phyloP scores from a whole-genome alignment of 92 coral and sea anemone species.

The Hydrozoanthus gracilis region DNA sequence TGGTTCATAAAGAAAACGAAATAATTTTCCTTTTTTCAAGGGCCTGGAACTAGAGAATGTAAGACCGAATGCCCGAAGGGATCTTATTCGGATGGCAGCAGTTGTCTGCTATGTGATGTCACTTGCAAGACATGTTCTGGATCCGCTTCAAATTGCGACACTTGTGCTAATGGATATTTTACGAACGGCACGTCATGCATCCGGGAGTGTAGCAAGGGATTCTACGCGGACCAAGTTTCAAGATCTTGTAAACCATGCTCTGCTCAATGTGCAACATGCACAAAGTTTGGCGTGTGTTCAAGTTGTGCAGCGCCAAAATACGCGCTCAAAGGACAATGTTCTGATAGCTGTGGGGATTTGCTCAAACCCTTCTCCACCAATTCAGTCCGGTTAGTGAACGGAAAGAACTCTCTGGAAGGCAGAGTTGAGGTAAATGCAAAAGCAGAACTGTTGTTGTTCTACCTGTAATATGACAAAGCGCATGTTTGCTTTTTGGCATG shows the following conservation, averaged over 20 bases:
- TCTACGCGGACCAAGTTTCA: conserved; percentile 46
- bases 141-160: conserved; percentile 45
- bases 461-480: not conserved
- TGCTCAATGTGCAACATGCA: conserved; percentile 69
- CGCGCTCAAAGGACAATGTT: conserved; percentile 40
- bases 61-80: conserved; percentile 72
- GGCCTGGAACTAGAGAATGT: conserved; percentile 83
- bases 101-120: conserved; percentile 67
- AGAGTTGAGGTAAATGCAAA: conserved; percentile 70
- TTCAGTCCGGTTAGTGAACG: conserved; percentile 63
- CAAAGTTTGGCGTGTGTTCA: conserved; percentile 45
- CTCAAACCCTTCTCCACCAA: conserved; percentile 55
- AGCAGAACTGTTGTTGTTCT: not conserved
- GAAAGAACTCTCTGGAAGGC: conserved; percentile 70
- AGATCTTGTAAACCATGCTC: conserved; percentile 57
- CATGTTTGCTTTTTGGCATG: not conserved
- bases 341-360: conserved; percentile 45
- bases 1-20: too few relatives aligned
- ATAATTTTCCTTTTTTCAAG: conserved; percentile 21
- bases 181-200: conserved; percentile 67
- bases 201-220: conserved; percentile 61
- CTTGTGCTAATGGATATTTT: conserved; percentile 60
- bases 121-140: conserved; percentile 65
- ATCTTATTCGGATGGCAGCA: conserved; percentile 48
- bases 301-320: conserved; percentile 66